Conservation (phyloP, 2,888 invertebrate species). For the Apamea crenata region DNA sequence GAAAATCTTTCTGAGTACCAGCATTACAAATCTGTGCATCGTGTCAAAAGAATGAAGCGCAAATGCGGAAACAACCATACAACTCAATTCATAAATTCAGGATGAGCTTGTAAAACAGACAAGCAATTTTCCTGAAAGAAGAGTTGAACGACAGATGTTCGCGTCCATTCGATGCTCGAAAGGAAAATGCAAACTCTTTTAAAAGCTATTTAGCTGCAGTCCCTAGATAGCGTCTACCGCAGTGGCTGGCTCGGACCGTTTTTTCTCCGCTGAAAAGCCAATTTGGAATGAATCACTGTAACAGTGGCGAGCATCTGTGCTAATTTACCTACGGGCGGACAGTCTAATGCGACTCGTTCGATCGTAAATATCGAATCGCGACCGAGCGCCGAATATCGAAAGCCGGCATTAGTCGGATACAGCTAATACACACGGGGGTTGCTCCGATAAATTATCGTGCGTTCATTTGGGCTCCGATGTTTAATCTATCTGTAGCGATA, state of each 20-base stretch:
- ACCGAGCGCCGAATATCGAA: conserved; percentile 90
- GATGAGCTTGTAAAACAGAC: conserved; percentile 51
- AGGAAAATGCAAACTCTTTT: conserved; percentile 82
- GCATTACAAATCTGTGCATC: neutral
- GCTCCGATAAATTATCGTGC: conserved; percentile 89
- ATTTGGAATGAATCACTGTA: conserved; percentile 90
- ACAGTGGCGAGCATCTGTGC: conserved; percentile 90
- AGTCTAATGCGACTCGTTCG: conserved; percentile 89
- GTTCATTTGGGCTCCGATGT: conserved; percentile 90
- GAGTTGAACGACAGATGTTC: conserved; percentile 66
- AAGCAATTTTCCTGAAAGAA: conserved; percentile 49
- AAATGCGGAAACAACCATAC: conserved; percentile 2
- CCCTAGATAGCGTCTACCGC: conserved; percentile 86
- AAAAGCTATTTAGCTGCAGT: conserved; percentile 86
- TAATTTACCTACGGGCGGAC: conserved; percentile 90
- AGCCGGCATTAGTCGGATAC: conserved; percentile 90
- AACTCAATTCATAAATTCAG: conserved; percentile 45
- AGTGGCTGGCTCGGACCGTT: conserved; percentile 78
- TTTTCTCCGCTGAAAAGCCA: conserved; percentile 89
- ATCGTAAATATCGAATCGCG: conserved; percentile 89
- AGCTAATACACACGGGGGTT: conserved; percentile 90
- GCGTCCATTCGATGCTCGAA: conserved; percentile 70
- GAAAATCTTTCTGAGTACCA: neutral
- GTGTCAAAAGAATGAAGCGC: neutral
- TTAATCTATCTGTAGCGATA: conserved; percentile 88